Conservation (phyloP, 2,888 invertebrate genomes). For the Pyrocoelia pectoralis region DNA sequence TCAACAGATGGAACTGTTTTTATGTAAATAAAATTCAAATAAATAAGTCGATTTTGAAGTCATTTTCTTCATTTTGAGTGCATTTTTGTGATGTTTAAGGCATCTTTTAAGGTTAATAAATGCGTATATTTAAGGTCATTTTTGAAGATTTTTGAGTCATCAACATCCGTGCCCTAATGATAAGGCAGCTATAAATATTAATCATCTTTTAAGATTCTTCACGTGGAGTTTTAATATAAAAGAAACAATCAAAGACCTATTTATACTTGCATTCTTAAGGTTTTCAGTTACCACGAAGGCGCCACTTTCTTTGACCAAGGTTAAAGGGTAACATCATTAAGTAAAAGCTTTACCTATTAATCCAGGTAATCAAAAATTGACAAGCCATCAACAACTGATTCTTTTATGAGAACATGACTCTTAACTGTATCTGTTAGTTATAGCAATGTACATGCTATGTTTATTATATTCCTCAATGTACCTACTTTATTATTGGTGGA, state of each 20-base stretch:
- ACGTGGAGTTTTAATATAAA: constrained; percentile 15
- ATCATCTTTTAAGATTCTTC: constrained; percentile 9
- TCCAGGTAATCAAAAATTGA: constrained; percentile 20
- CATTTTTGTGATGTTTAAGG: too few relatives aligned
- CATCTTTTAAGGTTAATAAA: too few relatives aligned
- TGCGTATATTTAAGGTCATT: too few relatives aligned
- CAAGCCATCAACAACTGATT: constrained; percentile 19
- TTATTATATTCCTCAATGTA: constrained; percentile 5
- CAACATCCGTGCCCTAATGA: too few relatives aligned
- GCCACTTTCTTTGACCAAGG: constrained; percentile 32
- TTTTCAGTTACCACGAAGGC: constrained; percentile 25
- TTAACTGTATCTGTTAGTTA: constrained; percentile 14
- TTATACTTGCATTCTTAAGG: constrained; percentile 15
- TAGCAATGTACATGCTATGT: constrained; percentile 7
- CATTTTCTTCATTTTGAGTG: too few relatives aligned
- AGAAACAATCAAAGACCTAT: constrained; percentile 12
- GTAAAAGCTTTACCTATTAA: constrained; percentile 19
- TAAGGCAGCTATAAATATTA: neutral
- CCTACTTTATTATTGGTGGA: constrained; percentile 6
- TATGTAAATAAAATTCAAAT: too few relatives aligned
- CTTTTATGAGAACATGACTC: constrained; percentile 8
- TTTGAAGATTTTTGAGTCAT: too few relatives aligned
- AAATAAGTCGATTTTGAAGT: too few relatives aligned
- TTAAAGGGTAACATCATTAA: constrained; percentile 30
- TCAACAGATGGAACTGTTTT: too few relatives aligned